Evolutionary conservation across 2,113 vertebrate genomes (phyloP).

Genomic region (Psophia crepitans): DNA sequence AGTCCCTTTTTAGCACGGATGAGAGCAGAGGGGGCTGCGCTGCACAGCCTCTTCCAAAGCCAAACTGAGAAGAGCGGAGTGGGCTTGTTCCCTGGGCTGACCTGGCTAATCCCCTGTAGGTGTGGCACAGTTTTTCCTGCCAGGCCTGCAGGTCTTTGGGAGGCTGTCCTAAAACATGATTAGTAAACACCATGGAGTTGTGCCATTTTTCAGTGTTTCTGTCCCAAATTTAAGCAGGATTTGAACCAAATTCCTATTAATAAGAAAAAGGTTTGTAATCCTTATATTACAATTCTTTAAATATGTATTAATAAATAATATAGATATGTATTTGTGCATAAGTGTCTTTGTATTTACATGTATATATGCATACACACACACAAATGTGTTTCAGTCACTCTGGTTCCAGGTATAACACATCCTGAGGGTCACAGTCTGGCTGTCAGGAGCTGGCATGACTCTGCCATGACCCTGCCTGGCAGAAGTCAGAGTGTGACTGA

Average conservation of each 20-base stretch:
- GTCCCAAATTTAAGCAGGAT: not conserved
- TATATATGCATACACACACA: too few species aligned
- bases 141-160: not conserved
- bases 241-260: not conserved
- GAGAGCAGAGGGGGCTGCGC: not conserved
- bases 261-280: not conserved
- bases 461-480: not conserved
- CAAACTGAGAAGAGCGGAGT: not conserved
- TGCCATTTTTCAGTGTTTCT: not conserved
- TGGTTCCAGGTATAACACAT: not conserved
- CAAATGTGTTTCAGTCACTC: accelerated
- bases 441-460: not conserved
- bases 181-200: not conserved
- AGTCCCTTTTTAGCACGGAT: not conserved
- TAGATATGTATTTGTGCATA: not conserved
- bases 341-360: not conserved
- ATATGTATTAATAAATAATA: not conserved
- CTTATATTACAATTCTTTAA: not conserved
- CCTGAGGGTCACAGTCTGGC: not conserved
- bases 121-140: not conserved
- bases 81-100: not conserved
- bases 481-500: not conserved
- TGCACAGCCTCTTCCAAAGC: not conserved
- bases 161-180: not conserved
- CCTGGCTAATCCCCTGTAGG: not conserved